Conservation (phyloP, 2,797 vertebrate genomes). For the Thripadectes ignobilis region DNA sequence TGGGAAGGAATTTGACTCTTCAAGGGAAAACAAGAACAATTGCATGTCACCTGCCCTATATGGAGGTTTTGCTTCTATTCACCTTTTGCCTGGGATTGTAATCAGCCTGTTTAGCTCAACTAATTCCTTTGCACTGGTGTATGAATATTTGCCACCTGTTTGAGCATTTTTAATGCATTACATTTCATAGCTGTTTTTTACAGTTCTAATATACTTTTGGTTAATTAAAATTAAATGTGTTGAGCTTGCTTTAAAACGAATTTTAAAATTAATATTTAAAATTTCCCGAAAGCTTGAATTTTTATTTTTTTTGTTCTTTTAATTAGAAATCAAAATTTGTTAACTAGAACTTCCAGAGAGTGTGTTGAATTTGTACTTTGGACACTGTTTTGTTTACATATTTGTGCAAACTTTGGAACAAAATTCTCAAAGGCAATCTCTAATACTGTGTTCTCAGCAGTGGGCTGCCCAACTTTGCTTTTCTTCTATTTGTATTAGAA, state of each 20-base stretch:
- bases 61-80: not conserved
- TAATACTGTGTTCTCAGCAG: not conserved
- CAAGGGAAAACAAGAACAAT: not conserved
- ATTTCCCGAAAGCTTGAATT: not conserved
- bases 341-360: not conserved
- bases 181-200: not conserved
- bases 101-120: not conserved
- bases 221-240: not conserved
- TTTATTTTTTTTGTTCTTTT: not conserved
- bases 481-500: not conserved
- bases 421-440: not conserved
- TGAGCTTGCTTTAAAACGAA: not conserved
- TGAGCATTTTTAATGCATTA: not conserved
- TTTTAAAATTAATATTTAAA: not conserved
- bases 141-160: not conserved
- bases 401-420: not conserved
- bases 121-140: not conserved
- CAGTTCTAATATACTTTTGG: not conserved
- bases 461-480: not conserved
- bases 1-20: not conserved
- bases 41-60: not conserved
- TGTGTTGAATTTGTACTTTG: not conserved
- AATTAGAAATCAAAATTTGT: not conserved
- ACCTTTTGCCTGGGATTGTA: not conserved
- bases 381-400: not conserved